Evolutionary conservation across 2,113 vertebrate genomes (phyloP).

Genomic region (Labrus mixtus): DNA sequence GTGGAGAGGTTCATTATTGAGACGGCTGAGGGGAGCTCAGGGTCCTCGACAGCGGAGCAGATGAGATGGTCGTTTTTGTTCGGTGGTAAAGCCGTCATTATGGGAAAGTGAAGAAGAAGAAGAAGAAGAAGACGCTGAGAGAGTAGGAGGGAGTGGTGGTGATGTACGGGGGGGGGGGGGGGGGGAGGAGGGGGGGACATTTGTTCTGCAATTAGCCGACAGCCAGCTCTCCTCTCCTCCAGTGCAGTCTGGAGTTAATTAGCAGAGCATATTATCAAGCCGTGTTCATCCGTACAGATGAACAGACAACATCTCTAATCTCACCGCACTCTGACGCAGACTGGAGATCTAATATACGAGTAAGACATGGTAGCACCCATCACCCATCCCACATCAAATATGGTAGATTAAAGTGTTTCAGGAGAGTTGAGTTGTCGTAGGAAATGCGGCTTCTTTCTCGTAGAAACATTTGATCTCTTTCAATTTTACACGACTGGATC

Average conservation of each 20-base stretch:
- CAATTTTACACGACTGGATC: slow-evolving; percentile 3
- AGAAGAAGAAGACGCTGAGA: too few species aligned
- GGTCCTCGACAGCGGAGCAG: slow-evolving; percentile 42
- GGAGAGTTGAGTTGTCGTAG: slow-evolving; percentile 15
- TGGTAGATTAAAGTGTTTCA: slow-evolving; percentile 49
- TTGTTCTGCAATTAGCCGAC: slow-evolving; percentile 68
- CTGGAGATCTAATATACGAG: slow-evolving; percentile 48
- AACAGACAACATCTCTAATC: slow-evolving; percentile 69
- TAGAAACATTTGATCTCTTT: slow-evolving; percentile 38
- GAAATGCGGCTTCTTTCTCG: slow-evolving; percentile 27
- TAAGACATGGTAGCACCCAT: slow-evolving; percentile 35
- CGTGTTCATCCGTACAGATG: slow-evolving; percentile 59
- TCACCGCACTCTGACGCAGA: slow-evolving; percentile 35
- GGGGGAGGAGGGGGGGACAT: neutral
- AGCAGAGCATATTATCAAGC: slow-evolving; percentile 70
- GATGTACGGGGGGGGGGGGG: slow-evolving; percentile 1
- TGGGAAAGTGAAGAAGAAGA: slow-evolving; percentile 54
- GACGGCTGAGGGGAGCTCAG: slow-evolving; percentile 44
- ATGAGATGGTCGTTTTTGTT: slow-evolving; percentile 40
- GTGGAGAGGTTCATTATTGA: slow-evolving; percentile 49
- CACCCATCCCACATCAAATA: slow-evolving; percentile 35
- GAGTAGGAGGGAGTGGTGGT: slow-evolving; percentile 8
- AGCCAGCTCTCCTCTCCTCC: slow-evolving; percentile 56
- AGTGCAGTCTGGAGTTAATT: slow-evolving; percentile 74
- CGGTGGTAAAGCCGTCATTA: slow-evolving; percentile 29